Evolutionary conservation across 2,113 vertebrate species (phyloP).

Genomic region (Mobula hypostoma): DNA sequence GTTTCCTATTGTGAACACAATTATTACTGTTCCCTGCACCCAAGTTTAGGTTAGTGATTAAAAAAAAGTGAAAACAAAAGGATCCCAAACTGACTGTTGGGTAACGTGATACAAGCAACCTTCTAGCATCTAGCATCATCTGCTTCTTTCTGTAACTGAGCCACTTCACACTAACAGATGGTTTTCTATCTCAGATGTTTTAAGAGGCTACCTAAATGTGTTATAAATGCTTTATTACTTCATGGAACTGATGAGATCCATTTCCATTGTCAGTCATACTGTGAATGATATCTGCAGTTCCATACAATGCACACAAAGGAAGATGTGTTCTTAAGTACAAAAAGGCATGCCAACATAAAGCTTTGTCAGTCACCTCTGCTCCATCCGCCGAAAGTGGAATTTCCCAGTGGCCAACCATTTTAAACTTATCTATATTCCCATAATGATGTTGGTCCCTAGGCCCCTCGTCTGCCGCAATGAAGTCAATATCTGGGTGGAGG

Average conservation of each 20-base stretch:
- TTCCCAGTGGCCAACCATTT: too few species aligned
- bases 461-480: too few species aligned
- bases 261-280: not conserved
- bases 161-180: too few species aligned
- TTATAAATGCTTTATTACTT: not conserved
- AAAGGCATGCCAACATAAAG: not conserved
- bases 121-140: not conserved
- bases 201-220: not conserved
- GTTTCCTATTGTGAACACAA: too few species aligned
- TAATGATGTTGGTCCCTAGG: too few species aligned
- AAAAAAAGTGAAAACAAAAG: too few species aligned
- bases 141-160: not conserved
- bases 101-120: not conserved
- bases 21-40: too few species aligned
- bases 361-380: too few species aligned
- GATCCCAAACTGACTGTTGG: not conserved
- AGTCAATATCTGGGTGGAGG: too few species aligned
- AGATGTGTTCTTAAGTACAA: not conserved
- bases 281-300: not conserved
- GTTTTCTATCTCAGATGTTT: not conserved
- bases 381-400: too few species aligned
- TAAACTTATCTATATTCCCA: too few species aligned
- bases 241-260: not conserved
- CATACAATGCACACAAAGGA: not conserved
- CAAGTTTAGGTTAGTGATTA: too few species aligned